A percentile compares a stretch with the other conserved stretches of the same genome.
Conservation (phyloP, 2,113 vertebrate genomes). For the Xyliphius kryptos region DNA sequence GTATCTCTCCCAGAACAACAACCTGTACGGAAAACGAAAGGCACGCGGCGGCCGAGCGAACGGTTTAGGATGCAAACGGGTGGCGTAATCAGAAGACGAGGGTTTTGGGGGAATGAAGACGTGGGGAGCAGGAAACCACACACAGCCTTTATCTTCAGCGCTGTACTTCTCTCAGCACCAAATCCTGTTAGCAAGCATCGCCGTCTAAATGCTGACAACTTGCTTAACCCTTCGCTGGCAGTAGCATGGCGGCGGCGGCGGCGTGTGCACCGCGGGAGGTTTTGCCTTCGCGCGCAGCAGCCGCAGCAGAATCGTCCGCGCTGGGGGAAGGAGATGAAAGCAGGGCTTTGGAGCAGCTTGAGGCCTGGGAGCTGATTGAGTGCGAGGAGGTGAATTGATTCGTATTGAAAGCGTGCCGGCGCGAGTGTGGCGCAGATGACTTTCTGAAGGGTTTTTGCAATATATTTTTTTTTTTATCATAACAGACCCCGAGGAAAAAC, state of each 20-base stretch:
- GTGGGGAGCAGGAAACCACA: too few species aligned
- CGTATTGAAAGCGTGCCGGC: slow-evolving; percentile 32
- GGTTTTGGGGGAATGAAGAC: too few species aligned
- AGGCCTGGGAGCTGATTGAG: slow-evolving; percentile 31
- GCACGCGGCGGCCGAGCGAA: too few species aligned
- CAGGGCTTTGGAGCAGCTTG: slow-evolving; percentile 32
- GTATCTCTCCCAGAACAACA: too few species aligned
- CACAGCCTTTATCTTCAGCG: neutral
- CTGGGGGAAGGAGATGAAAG: slow-evolving; percentile 34
- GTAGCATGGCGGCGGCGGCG: too few species aligned
- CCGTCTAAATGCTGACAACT: neutral
- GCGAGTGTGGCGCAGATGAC: slow-evolving; percentile 21
- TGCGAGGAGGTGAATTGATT: slow-evolving; percentile 41
- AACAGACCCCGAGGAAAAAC: slow-evolving; percentile 28
- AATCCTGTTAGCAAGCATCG: slow-evolving; percentile 26
- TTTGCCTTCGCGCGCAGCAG: neutral
- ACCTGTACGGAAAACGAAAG: too few species aligned
- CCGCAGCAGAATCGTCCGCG: too few species aligned
- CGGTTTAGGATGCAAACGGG: too few species aligned
- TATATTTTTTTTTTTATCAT: slow-evolving; percentile 33
- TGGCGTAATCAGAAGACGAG: too few species aligned
- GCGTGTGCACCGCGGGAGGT: slow-evolving; percentile 1
- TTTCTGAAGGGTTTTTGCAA: neutral
- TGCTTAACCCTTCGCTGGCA: neutral
- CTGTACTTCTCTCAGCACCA: neutral